These are phyloP conservation scores for Coenonympha arcania DNA, from an alignment of 2,888 invertebrate genomes.

Conservation along the genomic window DNA sequence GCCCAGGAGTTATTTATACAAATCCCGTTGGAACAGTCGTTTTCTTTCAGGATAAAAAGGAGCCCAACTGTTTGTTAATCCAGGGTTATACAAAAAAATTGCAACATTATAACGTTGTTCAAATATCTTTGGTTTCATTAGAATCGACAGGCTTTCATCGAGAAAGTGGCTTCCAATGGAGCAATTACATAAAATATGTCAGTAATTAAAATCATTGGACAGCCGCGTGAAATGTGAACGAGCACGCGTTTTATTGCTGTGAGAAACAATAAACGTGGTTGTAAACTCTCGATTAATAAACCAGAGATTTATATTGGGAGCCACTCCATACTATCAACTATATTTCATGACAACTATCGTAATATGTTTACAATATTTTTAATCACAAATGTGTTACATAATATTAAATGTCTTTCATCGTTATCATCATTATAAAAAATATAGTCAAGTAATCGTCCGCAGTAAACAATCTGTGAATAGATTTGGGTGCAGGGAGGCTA, in stretches of 20 bases:
- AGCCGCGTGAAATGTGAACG: slow-evolving; percentile 57
- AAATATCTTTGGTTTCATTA: slow-evolving; percentile 43
- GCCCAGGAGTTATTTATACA: too few relatives aligned
- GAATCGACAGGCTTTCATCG: slow-evolving; percentile 57
- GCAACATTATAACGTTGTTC: neutral
- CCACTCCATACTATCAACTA: neutral
- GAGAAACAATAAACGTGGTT: slow-evolving; percentile 66
- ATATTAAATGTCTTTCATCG: too few relatives aligned
- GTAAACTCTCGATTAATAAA: slow-evolving; percentile 55
- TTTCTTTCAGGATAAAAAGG: too few relatives aligned
- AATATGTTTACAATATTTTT: too few relatives aligned
- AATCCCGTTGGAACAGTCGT: too few relatives aligned
- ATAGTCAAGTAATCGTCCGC: too few relatives aligned
- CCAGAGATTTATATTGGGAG: slow-evolving; percentile 11
- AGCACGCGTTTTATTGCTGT: slow-evolving; percentile 60
- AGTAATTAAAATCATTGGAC: slow-evolving; percentile 66
- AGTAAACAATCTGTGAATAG: too few relatives aligned
- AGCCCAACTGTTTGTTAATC: too few relatives aligned
- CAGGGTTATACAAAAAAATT: neutral
- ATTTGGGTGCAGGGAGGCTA: too few relatives aligned
- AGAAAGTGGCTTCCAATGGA: slow-evolving; percentile 60
- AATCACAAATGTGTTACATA: too few relatives aligned
- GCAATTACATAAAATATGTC: slow-evolving; percentile 67
- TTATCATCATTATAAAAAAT: too few relatives aligned
- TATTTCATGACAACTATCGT: too few relatives aligned